Evolutionary conservation across 2,113 vertebrate species (phyloP), one percentile per base, ranked within the genome.

Genomic region (Calyptommatus sinebrachiatus): DNA sequence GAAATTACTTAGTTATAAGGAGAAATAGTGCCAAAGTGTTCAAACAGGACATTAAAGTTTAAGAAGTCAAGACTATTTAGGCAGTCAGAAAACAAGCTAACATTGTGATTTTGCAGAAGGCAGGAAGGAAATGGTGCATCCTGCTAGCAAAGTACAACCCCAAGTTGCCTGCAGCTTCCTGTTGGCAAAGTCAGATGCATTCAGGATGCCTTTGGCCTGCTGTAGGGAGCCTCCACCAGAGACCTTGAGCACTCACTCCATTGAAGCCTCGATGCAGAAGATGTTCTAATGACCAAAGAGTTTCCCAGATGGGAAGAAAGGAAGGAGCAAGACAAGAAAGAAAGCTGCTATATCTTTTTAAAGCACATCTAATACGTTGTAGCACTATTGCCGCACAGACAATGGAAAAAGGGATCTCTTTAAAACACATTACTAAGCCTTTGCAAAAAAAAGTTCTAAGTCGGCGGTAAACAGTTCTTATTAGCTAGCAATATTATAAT

Each of bases 1-100:
- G 53, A 18, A 57, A 57, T 16, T 18, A 18, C 53, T 57, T 18
- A n/a, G 24, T 71, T 6, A 71, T 24, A 45, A 45, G 24, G 8
- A 10, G 35, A 45, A 22, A 9, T 7, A 8, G 3, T 41, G 35
- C 69, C 69, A 46, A 6, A 26, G 24, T 26, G 41, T 45, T 24
- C 12, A 46, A 46, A 4, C 4, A 2, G 12, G 68, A 70, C 45
- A 41, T n/a, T 46, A 57, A 73, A 14, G 9, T 73, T 29, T 31
- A 4, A 20, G 1, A 31, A 60, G 48, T 22, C 29, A 73, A 31
- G 71, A 53, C 53, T 53, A 66, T 31, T 35, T 26, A 9, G 48
- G 20, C 0, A 0, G 0, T 8, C 41, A 57, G 22, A 50, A 20
- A 8, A 1, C 0, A 7, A 8, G 35, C 8, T 6, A 28, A 10